Base-by-base conservation (phyloP, 2,113 vertebrate species). In the Galemys pyrenaicus region DNA sequence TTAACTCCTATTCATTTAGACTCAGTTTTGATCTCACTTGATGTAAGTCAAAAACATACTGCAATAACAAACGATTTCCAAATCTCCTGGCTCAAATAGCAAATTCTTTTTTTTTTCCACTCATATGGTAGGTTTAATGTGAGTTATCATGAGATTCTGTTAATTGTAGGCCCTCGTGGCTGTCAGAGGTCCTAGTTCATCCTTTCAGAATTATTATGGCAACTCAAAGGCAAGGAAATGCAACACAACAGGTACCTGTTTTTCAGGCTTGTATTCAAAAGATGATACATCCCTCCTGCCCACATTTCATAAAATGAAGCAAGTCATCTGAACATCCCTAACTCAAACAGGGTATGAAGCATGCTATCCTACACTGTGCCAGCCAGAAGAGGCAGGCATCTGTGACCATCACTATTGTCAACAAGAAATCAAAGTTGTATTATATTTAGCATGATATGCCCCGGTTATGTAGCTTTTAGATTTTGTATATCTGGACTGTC, bases 1-100 rank as follows among this genome's bases (percentile, higher is more conserved):
- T 83, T 30, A 39, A 84, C 49, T 75, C 1, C 10, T 65, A 37
- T 71, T 46, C 35, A 64, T 92, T 49, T 24, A 82, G 49, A 13
- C 15, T 74, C 24, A 46, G 9, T 71, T 96, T 75, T 85, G 12
- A 64, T 65, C n/a, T 91, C 30, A 35, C 24, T 85, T 88, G 16
- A 30, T 26, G 2, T 64, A 82, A 62, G 9, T 46, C 41, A 19
- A 8, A 6, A 84, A 35, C 9, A 5, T 93, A 64, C 1, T 75
- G 1, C 5, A 70, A 12, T 60, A 81, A 54, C 6, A 70, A 91
- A 81, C 71, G 80, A 92, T 91, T 1, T 26, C 41, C 35, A 74
- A 81, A 39, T 35, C 8, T 68, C 49, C 35, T n/a, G 41, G 4
- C 22, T 83, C 51, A 49, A 73, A 24, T 4, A 62, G 39, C 30